phyloP scores from a whole-genome alignment of 2,888 invertebrate genomes.

The Hemaris fuciformis region DNA sequence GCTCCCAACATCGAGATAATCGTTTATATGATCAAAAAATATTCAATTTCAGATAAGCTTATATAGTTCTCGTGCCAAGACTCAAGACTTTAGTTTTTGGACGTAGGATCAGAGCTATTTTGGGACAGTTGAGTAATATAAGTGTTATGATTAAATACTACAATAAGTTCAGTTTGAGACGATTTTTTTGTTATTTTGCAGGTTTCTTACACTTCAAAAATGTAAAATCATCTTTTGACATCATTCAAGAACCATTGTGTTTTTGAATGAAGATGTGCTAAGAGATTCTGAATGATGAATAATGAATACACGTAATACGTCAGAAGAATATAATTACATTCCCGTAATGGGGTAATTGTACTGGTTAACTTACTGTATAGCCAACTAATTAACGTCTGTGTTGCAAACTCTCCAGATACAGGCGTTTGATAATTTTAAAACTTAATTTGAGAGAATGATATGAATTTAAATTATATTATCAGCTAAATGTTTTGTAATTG shows the following conservation, averaged over 20 bases:
- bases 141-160: too few relatives aligned
- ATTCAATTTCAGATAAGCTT: too few relatives aligned
- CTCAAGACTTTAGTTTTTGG: too few relatives aligned
- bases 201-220: neutral
- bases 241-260: neutral
- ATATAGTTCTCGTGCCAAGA: too few relatives aligned
- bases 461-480: neutral
- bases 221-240: neutral
- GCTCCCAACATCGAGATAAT: too few relatives aligned
- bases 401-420: neutral
- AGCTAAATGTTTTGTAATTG: neutral
- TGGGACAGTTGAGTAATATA: too few relatives aligned
- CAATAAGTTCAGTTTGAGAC: neutral
- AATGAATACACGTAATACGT: neutral
- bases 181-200: neutral
- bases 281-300: neutral
- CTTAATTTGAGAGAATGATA: neutral
- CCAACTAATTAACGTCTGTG: conserved; percentile 6
- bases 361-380: conserved; percentile 8
- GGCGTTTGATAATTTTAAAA: neutral
- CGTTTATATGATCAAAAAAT: too few relatives aligned
- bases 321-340: neutral
- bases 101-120: too few relatives aligned
- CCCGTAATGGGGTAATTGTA: neutral
- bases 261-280: neutral